phyloP scores from a whole-genome alignment of 2,888 invertebrate species.

The Pyrochroa serraticornis region DNA sequence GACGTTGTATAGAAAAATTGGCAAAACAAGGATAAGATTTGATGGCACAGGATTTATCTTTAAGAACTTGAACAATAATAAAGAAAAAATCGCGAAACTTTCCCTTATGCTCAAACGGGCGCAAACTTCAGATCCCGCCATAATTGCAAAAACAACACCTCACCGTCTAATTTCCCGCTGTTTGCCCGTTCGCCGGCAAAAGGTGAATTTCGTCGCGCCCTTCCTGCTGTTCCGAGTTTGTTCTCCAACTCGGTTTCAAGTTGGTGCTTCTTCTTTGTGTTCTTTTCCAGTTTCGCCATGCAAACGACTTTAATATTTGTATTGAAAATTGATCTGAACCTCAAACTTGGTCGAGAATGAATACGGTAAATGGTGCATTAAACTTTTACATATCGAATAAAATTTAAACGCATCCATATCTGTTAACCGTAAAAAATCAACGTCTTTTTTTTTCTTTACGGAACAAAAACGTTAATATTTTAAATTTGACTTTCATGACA shows the following conservation, averaged over 20 bases:
- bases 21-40: too few species aligned
- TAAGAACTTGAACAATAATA: too few species aligned
- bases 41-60: too few species aligned
- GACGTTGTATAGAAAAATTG: too few species aligned
- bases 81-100: too few species aligned
- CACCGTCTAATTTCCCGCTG: too few species aligned
- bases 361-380: slow-evolving; percentile 40
- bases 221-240: slow-evolving; percentile 19
- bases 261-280: slow-evolving; percentile 27
- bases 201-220: neutral
- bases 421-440: neutral
- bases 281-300: slow-evolving; percentile 33
- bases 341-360: slow-evolving; percentile 41
- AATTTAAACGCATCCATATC: slow-evolving; percentile 2
- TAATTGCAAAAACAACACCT: too few species aligned
- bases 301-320: slow-evolving; percentile 43
- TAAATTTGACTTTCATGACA: neutral
- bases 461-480: neutral
- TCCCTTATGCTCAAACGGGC: too few species aligned
- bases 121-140: too few species aligned
- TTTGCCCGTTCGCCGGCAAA: too few species aligned
- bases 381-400: slow-evolving; percentile 27
- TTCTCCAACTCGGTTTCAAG: slow-evolving; percentile 17
- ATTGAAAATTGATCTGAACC: slow-evolving; percentile 43
- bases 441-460: neutral